Evolutionary conservation across 2,113 vertebrate genomes (phyloP), one percentile per base, ranked within the genome.

Genomic region (Irena cyanogastra): DNA sequence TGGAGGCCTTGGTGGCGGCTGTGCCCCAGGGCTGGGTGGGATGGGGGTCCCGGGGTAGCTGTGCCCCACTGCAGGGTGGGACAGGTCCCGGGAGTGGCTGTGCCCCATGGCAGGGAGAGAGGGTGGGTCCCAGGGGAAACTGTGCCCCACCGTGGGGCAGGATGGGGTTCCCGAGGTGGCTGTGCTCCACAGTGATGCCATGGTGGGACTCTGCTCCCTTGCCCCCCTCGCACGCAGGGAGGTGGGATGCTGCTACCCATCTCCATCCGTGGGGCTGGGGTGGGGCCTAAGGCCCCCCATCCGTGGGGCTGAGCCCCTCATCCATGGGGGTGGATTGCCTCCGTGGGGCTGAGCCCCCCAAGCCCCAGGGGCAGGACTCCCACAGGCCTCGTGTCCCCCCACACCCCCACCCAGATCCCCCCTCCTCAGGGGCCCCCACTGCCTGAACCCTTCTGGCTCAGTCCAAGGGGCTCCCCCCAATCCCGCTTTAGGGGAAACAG

Each of bases 141-240:
- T 68, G 16, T 37, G 42, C 42, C 42, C 72, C 54, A 24, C 3
- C 2, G 17, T 3, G 11, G 50, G 35, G 30, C 9, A 14, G 47
- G 41, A 31, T 2, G 13, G 13, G 33, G 49, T 16, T 27, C 47
- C 0, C 0, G 10, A 5, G 35, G 69, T 22, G n/a, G 39, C 57
- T 30, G 20, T 28, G 64, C 42, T 17, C 71, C 64, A 52, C 1
- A 0, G 56, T 14, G 31, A 31, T 17, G n/a, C 22, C 50, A 13
- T 1, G 3, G 41, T 10, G 7, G n/a, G n/a, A 53, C 26, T 19
- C 30, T 13, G 39, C 22, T 27, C 19, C 59, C 22, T 18, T 2
- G 22, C 13, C 10, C 63, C 15, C 28, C 35, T 6, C n/a, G n/a
- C n/a, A n/a, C n/a, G 64, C 30, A 26, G 50, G 44, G 37, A n/a